phyloP scores from a whole-genome alignment of 2,888 invertebrate species.

The Smittia aterrima region DNA sequence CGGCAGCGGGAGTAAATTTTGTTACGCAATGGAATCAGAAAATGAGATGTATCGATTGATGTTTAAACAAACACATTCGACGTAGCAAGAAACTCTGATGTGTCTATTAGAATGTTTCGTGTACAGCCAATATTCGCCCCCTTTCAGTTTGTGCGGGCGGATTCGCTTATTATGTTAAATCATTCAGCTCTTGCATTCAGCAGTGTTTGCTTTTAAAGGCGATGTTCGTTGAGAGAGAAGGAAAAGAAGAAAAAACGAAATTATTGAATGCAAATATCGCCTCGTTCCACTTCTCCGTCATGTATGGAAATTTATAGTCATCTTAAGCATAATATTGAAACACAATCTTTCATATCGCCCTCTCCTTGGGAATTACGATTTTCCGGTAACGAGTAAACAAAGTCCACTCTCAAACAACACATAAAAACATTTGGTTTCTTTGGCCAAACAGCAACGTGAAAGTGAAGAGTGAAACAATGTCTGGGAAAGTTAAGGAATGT shows the following conservation, averaged over 20 bases:
- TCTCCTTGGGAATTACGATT: slow-evolving; percentile 17
- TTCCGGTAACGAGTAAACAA: background rate
- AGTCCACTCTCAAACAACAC: background rate
- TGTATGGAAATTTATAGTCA: slow-evolving; percentile 37
- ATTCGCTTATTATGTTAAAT: slow-evolving; percentile 14
- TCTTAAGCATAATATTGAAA: slow-evolving; percentile 34
- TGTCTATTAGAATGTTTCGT: slow-evolving; percentile 26
- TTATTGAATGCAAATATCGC: slow-evolving; percentile 14
- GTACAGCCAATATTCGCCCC: background rate
- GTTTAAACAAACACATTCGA: slow-evolving; percentile 26
- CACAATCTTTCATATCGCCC: slow-evolving; percentile 1
- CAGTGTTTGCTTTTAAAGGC: background rate
- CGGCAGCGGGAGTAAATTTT: too few species aligned
- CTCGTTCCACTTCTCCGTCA: slow-evolving; percentile 11
- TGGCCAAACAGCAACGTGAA: background rate
- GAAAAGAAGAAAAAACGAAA: background rate
- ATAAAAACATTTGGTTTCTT: background rate
- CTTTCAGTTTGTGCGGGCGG: background rate
- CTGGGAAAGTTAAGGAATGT: too few species aligned
- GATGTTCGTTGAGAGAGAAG: background rate
- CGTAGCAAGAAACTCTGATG: slow-evolving; percentile 2
- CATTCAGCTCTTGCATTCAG: background rate
- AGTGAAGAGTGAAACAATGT: too few species aligned
- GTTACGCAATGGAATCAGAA: background rate
- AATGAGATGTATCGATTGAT: slow-evolving; percentile 30